Percentiles rank a stretch among this genome's conserved stretches.
These are phyloP conservation scores for Clarias pachynema DNA, from an alignment of 2,797 vertebrate species.

Conservation along the genomic window DNA sequence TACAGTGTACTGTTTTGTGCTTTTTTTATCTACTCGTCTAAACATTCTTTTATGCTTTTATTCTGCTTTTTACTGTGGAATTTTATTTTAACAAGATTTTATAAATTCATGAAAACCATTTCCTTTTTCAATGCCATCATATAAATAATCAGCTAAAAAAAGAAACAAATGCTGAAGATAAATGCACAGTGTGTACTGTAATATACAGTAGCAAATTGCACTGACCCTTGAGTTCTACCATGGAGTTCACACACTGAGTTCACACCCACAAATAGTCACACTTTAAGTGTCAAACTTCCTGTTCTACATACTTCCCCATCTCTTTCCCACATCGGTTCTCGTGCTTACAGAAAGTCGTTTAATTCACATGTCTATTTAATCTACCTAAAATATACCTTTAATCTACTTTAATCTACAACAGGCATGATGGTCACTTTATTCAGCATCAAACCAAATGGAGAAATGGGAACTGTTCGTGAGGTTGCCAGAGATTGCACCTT, in stretches of 20 bases:
- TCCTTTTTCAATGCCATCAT: background rate
- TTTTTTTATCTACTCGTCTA: background rate
- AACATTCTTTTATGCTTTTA: background rate
- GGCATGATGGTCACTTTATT: conserved; percentile 24
- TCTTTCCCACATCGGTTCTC: background rate
- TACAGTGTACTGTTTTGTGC: too few species aligned
- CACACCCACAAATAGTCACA: background rate
- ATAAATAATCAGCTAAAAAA: background rate
- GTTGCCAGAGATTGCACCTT: conserved; percentile 7
- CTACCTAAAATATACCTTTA: too few species aligned
- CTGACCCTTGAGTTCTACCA: background rate
- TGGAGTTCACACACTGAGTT: too few species aligned
- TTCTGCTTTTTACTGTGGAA: background rate
- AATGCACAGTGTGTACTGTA: too few species aligned
- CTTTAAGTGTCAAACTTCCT: conserved; percentile 30
- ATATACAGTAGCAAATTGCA: background rate
- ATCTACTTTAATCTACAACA: background rate
- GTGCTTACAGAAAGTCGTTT: conserved; percentile 6
- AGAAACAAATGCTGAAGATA: too few species aligned
- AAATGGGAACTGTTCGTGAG: background rate
- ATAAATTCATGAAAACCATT: background rate
- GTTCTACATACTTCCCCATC: conserved; percentile 11
- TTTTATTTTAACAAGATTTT: background rate
- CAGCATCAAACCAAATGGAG: background rate
- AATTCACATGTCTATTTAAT: background rate